These are phyloP conservation scores for Thymallus thymallus DNA, from an alignment of 2,113 vertebrate species.

Conservation along the genomic window DNA sequence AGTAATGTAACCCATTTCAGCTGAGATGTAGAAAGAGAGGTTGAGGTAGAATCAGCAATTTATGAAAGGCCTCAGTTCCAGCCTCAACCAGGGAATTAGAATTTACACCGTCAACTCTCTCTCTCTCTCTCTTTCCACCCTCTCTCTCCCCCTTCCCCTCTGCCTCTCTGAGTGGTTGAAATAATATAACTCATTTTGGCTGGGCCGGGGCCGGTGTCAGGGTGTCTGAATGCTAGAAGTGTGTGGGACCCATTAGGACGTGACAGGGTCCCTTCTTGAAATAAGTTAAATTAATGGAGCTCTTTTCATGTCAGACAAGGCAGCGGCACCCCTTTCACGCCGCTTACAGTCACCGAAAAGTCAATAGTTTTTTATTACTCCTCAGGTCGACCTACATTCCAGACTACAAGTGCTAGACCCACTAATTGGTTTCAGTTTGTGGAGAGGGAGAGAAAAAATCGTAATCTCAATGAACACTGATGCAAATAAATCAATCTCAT, in stretches of 20 bases:
- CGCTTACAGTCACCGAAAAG: constrained; percentile 88
- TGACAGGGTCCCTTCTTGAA: constrained; percentile 85
- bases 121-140: neutral
- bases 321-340: constrained; percentile 84
- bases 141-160: constrained; percentile 6
- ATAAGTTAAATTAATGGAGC: constrained; percentile 92
- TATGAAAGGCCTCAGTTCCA: constrained; percentile 57
- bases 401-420: constrained; percentile 82
- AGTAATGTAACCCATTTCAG: constrained; percentile 81
- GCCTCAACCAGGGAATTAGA: constrained; percentile 56
- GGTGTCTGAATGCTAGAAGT: constrained; percentile 80
- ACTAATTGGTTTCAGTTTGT: constrained; percentile 88
- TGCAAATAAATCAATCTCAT: constrained; percentile 88
- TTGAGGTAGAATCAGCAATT: constrained; percentile 44
- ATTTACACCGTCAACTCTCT: constrained; percentile 27
- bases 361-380: constrained; percentile 93
- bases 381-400: constrained; percentile 85
- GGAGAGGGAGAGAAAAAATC: constrained; percentile 58
- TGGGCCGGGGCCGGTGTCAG: constrained; percentile 75
- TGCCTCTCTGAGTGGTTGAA: constrained; percentile 66
- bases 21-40: constrained; percentile 17
- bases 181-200: constrained; percentile 80
- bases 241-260: constrained; percentile 83
- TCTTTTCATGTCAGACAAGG: constrained; percentile 87
- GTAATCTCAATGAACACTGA: constrained; percentile 82